Conservation (phyloP, 2,113 vertebrate species). For the Pteropus alecto region DNA sequence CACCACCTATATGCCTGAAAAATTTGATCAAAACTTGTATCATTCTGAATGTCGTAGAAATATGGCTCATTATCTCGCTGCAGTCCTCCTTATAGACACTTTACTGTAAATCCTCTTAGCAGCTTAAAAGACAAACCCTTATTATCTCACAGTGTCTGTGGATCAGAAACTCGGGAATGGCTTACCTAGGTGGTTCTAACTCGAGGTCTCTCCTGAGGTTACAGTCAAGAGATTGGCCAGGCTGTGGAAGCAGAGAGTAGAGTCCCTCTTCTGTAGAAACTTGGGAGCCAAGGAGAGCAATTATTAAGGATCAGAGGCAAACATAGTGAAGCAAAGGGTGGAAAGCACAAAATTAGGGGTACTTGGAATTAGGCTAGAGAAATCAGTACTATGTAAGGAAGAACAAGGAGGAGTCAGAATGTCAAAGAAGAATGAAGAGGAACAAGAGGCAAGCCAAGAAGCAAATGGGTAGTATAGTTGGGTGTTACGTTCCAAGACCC, state of each 20-base stretch:
- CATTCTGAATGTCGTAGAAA: constrained; percentile 8
- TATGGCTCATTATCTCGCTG: not conserved
- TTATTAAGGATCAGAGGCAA: not conserved
- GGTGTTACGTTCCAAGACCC: not conserved
- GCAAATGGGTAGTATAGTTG: not conserved
- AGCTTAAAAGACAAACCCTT: not conserved
- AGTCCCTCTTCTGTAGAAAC: not conserved
- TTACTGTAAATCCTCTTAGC: not conserved
- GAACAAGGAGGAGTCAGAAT: not conserved
- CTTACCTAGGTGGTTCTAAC: not conserved
- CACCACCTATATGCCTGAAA: not conserved
- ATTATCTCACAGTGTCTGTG: not conserved
- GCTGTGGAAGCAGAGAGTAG: not conserved
- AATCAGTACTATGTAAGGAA: not conserved
- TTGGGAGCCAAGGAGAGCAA: not conserved
- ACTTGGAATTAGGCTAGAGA: not conserved
- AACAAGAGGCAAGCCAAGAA: not conserved
- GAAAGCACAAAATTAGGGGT: not conserved
- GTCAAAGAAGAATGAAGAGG: not conserved
- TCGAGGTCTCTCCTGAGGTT: not conserved
- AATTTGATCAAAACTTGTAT: not conserved
- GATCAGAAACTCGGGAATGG: not conserved
- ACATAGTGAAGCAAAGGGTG: not conserved
- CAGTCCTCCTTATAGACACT: not conserved
- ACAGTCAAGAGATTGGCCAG: not conserved